Evolutionary conservation across 2,797 vertebrate species (phyloP).

Genomic region (Phylloscopus collybita): DNA sequence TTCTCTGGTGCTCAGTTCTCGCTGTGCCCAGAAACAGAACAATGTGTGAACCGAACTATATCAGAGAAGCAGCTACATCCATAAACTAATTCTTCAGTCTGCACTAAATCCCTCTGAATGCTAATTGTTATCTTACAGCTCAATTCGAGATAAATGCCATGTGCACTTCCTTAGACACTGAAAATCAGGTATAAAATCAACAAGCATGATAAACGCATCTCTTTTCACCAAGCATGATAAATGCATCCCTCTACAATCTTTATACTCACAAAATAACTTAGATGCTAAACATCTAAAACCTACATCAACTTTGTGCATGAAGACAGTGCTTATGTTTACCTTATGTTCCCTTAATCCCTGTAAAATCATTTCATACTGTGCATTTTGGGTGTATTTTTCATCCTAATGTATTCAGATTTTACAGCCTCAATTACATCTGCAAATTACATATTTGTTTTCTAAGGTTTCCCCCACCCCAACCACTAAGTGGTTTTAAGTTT

Average conservation of each 20-base stretch:
- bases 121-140: neutral
- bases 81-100: neutral
- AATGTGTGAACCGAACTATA: neutral
- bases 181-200: neutral
- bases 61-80: neutral
- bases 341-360: neutral
- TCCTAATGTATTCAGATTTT: neutral
- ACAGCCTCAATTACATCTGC: neutral
- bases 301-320: neutral
- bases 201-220: neutral
- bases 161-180: neutral
- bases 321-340: neutral
- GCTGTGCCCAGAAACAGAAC: neutral
- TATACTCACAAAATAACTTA: neutral
- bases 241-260: neutral
- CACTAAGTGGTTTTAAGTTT: neutral
- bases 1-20: neutral
- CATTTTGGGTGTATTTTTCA: neutral
- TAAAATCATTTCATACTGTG: neutral
- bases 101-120: neutral
- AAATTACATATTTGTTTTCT: neutral
- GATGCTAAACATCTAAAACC: neutral
- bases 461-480: fast-evolving
- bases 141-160: neutral
- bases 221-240: neutral